phyloP scores from a whole-genome alignment of 2,888 invertebrate genomes.

The Bimastos eiseni region DNA sequence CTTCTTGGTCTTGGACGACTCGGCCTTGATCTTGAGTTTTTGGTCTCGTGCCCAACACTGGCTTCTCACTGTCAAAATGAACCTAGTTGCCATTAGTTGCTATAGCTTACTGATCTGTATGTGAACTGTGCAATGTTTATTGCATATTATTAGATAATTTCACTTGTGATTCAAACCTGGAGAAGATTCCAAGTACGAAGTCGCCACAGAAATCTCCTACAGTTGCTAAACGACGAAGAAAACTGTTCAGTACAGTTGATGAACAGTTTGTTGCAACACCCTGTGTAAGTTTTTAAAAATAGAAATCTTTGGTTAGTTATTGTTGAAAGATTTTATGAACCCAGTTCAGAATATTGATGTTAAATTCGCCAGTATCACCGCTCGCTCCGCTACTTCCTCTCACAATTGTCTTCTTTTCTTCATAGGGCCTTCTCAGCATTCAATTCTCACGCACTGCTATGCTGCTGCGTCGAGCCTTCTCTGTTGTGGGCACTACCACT shows the following conservation, averaged over 20 bases:
- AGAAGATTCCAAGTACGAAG: background rate
- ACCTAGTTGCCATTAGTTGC: background rate
- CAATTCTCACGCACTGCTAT: too few relatives aligned
- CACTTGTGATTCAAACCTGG: background rate
- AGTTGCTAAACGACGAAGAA: background rate
- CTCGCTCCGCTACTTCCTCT: too few relatives aligned
- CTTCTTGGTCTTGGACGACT: too few relatives aligned
- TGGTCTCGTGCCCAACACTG: too few relatives aligned
- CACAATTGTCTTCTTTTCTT: too few relatives aligned
- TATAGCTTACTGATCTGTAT: background rate
- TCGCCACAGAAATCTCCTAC: constrained; percentile 1
- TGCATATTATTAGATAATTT: background rate
- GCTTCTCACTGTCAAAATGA: background rate
- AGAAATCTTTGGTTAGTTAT: background rate
- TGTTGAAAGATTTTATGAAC: background rate
- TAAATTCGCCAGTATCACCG: too few relatives aligned
- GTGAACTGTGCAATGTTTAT: background rate
- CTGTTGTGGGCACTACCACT: too few relatives aligned
- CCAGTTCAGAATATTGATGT: too few relatives aligned
- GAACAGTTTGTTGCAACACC: constrained; percentile 20
- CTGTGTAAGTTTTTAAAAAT: background rate
- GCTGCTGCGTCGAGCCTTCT: too few relatives aligned
- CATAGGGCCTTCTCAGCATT: too few relatives aligned
- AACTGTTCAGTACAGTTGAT: background rate
- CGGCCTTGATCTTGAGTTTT: too few relatives aligned